A percentile compares a stretch with the other conserved stretches of the same genome.
Evolutionary conservation across 2,888 invertebrate genomes (phyloP).

Genomic region (Chrysomela aeneicollis): DNA sequence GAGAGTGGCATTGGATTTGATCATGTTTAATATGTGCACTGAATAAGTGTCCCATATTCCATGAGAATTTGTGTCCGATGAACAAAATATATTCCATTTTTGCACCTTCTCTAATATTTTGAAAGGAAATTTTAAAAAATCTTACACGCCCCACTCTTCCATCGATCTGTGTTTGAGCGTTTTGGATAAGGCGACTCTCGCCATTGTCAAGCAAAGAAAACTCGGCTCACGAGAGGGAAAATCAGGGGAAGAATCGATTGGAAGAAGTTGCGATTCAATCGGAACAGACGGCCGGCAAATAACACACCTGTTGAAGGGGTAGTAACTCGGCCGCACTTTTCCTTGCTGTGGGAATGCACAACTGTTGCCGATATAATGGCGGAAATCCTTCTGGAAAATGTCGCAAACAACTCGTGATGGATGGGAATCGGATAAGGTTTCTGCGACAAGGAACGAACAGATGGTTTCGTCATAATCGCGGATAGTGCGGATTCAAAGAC

Average conservation of each 20-base stretch:
- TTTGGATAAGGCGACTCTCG: not conserved
- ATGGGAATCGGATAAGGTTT: not conserved
- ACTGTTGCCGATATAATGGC: not conserved
- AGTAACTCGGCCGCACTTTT: not conserved
- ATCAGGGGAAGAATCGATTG: not conserved
- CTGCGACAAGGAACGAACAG: too few relatives aligned
- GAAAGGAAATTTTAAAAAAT: too few relatives aligned
- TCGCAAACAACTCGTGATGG: not conserved
- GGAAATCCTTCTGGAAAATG: not conserved
- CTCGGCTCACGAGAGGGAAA: not conserved
- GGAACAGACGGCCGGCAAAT: not conserved
- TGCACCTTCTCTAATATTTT: too few relatives aligned
- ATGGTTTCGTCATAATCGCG: not conserved
- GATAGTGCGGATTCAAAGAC: not conserved
- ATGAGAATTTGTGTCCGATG: too few relatives aligned
- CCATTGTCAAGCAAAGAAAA: not conserved
- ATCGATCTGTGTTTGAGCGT: too few relatives aligned
- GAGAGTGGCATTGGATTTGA: too few relatives aligned
- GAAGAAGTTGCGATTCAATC: slow-evolving; percentile 2
- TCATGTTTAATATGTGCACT: too few relatives aligned
- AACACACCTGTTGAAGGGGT: not conserved
- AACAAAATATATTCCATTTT: too few relatives aligned
- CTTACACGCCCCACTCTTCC: too few relatives aligned
- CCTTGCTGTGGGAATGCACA: not conserved
- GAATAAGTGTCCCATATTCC: too few relatives aligned